phyloP scores from a whole-genome alignment of 2,888 invertebrate genomes.

The Heliconius cydno region DNA sequence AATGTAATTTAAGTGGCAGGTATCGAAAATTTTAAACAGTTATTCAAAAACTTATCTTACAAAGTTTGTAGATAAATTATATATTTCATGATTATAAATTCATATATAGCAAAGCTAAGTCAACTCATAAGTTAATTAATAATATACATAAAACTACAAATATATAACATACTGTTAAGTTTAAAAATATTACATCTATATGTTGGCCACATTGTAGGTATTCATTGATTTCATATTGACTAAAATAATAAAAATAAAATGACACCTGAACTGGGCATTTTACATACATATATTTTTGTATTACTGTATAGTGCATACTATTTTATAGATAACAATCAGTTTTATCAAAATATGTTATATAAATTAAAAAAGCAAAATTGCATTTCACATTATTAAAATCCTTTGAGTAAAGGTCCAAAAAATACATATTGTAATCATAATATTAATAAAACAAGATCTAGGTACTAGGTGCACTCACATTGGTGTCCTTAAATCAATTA shows the following conservation, averaged over 20 bases:
- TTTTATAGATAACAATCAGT: neutral
- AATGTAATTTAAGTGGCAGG: neutral
- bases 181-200: conserved; percentile 35
- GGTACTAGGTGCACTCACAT: neutral
- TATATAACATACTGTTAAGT: conserved; percentile 20
- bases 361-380: neutral
- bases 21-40: neutral
- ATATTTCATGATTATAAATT: conserved; percentile 2
- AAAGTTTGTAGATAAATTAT: neutral
- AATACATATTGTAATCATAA: neutral
- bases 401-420: neutral
- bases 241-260: conserved; percentile 13
- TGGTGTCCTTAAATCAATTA: neutral
- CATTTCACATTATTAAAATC: neutral
- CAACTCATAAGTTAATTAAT: conserved; percentile 13
- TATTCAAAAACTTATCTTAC: neutral
- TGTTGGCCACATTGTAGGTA: conserved; percentile 45
- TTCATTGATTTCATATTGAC: conserved; percentile 42
- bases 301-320: neutral
- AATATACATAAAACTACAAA: conserved; percentile 29
- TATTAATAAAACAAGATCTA: neutral
- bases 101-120: conserved; percentile 31
- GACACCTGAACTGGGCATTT: conserved; percentile 23
- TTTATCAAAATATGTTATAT: neutral
- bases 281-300: neutral